Evolutionary conservation across 2,113 vertebrate genomes (phyloP), one percentile per base, ranked within the genome.

Genomic region (Myiagra hebetior): DNA sequence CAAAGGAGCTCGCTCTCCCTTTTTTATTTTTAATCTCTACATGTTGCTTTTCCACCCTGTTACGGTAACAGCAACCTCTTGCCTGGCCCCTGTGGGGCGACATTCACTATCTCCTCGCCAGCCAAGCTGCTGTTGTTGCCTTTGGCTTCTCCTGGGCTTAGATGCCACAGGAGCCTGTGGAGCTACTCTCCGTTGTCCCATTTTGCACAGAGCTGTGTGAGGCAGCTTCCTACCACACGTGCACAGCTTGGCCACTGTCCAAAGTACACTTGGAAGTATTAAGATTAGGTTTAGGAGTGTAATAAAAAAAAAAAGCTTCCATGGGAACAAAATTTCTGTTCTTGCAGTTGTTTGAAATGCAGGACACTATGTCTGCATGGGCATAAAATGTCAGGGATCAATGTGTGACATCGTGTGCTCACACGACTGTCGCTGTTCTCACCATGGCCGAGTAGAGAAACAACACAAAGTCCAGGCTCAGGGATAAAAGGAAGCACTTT

Each of bases 1-100:
- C 97, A 98, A 91, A 98, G 95, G 59, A 92, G 79, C 90, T 95
- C 7, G 0, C 83, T 69, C 94, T 95, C 85, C 39, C 12, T 14
- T 62, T 42, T 42, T 57, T 60, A 72, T 69, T 68, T 81, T 75
- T 74, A 55, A 77, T 85, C 59, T 59, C 59, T 37, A 12, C 6
- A 1, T 41, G 70, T 37, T 70, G 37, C 78, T 79, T 95, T 89
- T 74, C 86, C 79, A 46, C 50, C 65, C 74, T 2, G 3, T 85
- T 65, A 16, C n/a, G 3, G 2, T 86, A 55, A 69, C 47, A 60
- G 47, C 84, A 56, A 72, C 60, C 70, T 55, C 68, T 67, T 84
- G 42, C 42, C 55, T 22, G 52, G 78, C 39, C 56, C 52, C 79
- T 13, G 15, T 5, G 20, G 35, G 50, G 30, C 83, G 81, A 35